These are phyloP conservation scores for Cherax quadricarinatus DNA, from an alignment of 1,140 invertebrate genomes.

Conservation along the genomic window DNA sequence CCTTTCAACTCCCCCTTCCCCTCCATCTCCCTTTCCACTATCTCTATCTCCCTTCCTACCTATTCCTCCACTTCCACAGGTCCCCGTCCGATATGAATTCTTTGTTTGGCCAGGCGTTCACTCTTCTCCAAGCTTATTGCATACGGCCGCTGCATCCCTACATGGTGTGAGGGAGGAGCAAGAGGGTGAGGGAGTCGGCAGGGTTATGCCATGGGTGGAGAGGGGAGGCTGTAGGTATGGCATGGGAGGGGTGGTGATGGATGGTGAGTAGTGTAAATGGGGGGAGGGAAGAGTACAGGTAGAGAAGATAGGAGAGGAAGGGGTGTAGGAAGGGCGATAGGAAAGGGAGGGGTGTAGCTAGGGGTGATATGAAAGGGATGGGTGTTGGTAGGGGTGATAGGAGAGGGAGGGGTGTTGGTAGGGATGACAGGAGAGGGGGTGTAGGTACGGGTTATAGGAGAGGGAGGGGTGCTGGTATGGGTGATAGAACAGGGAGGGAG, in stretches of 20 bases:
- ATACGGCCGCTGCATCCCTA: conserved; percentile 54
- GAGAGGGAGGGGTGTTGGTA: too few species aligned
- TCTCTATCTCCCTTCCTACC: neutral
- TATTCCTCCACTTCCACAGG: neutral
- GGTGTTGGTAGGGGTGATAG: too few species aligned
- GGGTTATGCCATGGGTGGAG: neutral
- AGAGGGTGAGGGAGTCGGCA: conserved; percentile 15
- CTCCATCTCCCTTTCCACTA: neutral
- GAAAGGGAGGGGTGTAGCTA: neutral
- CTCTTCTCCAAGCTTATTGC: conserved; percentile 53
- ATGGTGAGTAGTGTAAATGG: neutral
- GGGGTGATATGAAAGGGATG: too few species aligned
- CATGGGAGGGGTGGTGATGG: neutral
- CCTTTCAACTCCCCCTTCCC: neutral
- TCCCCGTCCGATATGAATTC: conserved; percentile 53
- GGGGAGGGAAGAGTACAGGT: too few species aligned
- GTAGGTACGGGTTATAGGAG: too few species aligned
- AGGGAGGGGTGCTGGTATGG: too few species aligned
- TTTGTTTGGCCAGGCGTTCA: conserved; percentile 49
- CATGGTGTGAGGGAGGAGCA: neutral
- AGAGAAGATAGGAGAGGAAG: neutral
- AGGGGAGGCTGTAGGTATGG: conserved; percentile 6
- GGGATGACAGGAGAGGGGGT: too few species aligned
- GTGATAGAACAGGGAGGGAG: too few species aligned
- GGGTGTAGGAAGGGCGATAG: neutral